Conservation (phyloP, 2,888 invertebrate species). For the Aphelenchoides bicaudatus region DNA sequence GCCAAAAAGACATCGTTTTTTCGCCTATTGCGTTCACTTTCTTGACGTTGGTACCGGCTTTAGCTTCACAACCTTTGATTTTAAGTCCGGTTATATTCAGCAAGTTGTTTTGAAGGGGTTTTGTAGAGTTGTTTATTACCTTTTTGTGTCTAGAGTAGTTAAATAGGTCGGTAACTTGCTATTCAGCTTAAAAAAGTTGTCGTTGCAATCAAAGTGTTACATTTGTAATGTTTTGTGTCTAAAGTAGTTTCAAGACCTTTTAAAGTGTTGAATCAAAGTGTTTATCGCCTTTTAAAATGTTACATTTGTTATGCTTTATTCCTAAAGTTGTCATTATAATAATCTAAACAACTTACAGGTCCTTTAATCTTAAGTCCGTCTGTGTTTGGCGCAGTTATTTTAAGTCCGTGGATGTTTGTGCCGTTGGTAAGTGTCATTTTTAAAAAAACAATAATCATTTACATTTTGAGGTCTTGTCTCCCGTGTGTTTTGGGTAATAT, state of each 20-base stretch:
- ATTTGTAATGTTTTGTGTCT: too few relatives aligned
- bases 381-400: conserved; percentile 24
- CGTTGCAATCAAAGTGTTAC: too few relatives aligned
- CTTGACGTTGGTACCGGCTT: conserved; percentile 5
- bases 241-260: too few relatives aligned
- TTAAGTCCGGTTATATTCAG: not conserved
- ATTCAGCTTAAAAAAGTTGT: too few relatives aligned
- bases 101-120: too few relatives aligned
- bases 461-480: not conserved
- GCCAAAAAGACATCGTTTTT: conserved; percentile 30
- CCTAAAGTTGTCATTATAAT: too few relatives aligned
- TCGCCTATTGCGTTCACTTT: conserved; percentile 11
- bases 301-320: too few relatives aligned
- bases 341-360: conserved; percentile 11
- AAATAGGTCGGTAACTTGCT: too few relatives aligned
- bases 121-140: not conserved
- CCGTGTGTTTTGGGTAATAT: conserved; percentile 36
- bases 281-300: too few relatives aligned
- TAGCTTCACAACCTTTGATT: conserved; percentile 38
- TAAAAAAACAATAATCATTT: not conserved
- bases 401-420: conserved; percentile 36
- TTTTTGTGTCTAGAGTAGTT: conserved; percentile 5
- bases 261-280: too few relatives aligned
- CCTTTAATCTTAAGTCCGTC: conserved; percentile 21
- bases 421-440: conserved; percentile 28